Evolutionary conservation across 2,888 invertebrate genomes (phyloP).

Genomic region (Acheta domesticus): DNA sequence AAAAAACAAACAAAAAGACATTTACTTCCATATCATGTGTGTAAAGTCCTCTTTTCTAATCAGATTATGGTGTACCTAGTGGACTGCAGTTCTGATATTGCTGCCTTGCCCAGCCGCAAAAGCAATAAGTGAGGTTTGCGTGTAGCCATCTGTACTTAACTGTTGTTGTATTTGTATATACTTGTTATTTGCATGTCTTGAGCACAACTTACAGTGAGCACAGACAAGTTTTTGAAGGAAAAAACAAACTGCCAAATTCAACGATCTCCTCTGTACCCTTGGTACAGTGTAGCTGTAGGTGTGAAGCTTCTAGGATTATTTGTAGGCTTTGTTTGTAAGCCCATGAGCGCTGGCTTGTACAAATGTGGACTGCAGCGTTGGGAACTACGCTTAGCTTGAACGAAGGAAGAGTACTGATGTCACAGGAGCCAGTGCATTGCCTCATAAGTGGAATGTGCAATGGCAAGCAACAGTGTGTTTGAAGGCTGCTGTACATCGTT

Average conservation of each 20-base stretch:
- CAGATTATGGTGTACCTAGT: conserved; percentile 29
- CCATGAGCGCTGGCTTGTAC: conserved; percentile 24
- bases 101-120: conserved; percentile 33
- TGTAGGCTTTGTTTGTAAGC: conserved; percentile 24
- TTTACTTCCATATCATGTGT: conserved; percentile 36
- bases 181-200: conserved; percentile 31
- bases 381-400: conserved; percentile 18
- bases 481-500: not conserved
- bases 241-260: conserved; percentile 18
- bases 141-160: conserved; percentile 30
- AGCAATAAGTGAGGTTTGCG: conserved; percentile 34
- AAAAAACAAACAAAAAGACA: conserved; percentile 28
- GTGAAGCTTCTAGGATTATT: conserved; percentile 23
- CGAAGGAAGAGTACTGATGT: not conserved
- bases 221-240: not conserved
- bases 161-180: conserved; percentile 30
- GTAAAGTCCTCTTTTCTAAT: conserved; percentile 30
- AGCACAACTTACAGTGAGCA: conserved; percentile 21
- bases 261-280: conserved; percentile 3
- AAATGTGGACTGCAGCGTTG: conserved; percentile 18
- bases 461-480: not conserved
- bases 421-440: not conserved
- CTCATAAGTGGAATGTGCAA: not conserved
- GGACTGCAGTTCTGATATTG: conserved; percentile 29
- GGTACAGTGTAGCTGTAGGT: conserved; percentile 18